Evolutionary conservation across 2,888 invertebrate species (phyloP).

Genomic region (Xestia c-nigrum): DNA sequence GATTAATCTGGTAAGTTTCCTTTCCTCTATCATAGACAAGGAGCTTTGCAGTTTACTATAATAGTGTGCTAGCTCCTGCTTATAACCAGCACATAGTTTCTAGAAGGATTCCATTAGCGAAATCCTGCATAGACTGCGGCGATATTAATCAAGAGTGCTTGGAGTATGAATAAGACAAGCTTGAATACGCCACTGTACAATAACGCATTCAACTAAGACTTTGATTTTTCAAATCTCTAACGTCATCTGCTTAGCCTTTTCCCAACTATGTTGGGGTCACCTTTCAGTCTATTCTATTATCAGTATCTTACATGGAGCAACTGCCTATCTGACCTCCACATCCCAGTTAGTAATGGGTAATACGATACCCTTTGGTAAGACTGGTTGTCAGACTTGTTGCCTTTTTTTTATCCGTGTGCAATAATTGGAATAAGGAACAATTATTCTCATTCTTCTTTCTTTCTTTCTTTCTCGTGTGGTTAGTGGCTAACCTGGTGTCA

Average conservation of each 20-base stretch:
- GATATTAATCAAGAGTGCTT: conserved; percentile 20
- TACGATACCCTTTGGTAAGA: no score
- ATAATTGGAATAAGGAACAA: neutral
- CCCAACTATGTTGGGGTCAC: no score
- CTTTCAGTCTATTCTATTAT: no score
- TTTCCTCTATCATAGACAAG: neutral
- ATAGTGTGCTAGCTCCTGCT: conserved; percentile 20
- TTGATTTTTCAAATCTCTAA: neutral
- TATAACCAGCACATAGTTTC: conserved; percentile 26
- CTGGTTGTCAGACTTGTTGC: no score
- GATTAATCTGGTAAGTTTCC: conserved; percentile 3
- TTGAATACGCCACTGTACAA: neutral
- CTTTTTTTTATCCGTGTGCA: neutral
- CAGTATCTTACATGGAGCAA: no score
- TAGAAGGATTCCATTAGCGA: conserved; percentile 39
- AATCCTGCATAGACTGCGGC: conserved; percentile 19
- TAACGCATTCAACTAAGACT: neutral
- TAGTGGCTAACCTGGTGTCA: no score
- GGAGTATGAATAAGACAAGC: neutral
- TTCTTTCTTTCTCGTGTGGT: no score
- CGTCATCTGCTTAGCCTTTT: no score
- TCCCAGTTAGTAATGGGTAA: no score
- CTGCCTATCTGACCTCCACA: no score
- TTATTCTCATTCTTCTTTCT: neutral
- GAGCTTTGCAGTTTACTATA: conserved; percentile 19